Evolutionary conservation across 2,113 vertebrate species (phyloP).

Genomic region (Entelurus aequoreus): DNA sequence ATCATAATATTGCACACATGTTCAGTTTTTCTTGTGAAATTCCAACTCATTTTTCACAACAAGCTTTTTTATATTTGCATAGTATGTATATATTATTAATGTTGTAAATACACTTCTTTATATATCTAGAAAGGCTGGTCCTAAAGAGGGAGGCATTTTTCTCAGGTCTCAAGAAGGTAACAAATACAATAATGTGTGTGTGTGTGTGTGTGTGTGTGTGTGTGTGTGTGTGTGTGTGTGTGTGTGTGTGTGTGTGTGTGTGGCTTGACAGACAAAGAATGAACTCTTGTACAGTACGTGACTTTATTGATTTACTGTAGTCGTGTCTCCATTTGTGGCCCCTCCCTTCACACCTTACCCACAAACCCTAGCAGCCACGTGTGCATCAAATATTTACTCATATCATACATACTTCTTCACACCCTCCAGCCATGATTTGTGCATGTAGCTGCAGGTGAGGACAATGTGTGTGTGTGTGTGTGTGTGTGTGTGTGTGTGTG

Average conservation of each 20-base stretch:
- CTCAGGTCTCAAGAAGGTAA: no score
- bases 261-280: conserved; percentile 4
- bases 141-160: no score
- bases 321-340: conserved; percentile 10
- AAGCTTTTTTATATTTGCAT: no score
- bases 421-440: conserved; percentile 14
- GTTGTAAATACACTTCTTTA: no score
- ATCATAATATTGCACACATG: no score
- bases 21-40: no score
- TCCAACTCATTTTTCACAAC: no score
- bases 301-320: background rate
- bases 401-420: conserved; percentile 7
- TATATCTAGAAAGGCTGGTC: no score
- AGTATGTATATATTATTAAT: no score
- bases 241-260: conserved; percentile 17
- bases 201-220: no score
- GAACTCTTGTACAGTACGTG: background rate
- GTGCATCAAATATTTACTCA: conserved; percentile 12
- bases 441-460: conserved; percentile 43
- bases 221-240: background rate
- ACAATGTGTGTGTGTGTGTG: conserved; percentile 8
- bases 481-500: conserved; percentile 1
- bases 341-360: conserved; percentile 26
- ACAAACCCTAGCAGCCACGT: conserved; percentile 13
- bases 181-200: no score